Base-by-base conservation (phyloP, 2,888 invertebrate species). In the Chaitophorus viminalis region DNA sequence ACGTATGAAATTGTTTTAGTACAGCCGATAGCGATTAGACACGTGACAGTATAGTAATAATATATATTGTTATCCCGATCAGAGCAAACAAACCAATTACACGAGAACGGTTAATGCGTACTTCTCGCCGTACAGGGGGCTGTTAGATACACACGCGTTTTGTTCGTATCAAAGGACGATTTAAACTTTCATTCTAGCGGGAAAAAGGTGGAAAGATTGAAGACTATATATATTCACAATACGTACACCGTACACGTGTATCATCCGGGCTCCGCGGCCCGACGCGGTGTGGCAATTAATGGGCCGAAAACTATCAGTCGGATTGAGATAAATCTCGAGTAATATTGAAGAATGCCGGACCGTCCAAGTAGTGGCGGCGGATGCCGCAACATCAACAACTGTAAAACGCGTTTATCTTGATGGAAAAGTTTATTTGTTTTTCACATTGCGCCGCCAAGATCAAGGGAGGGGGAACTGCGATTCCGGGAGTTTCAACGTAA, bases 341-440 rank as follows among this genome's bases (percentile, higher is more conserved):
- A 68, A 81, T 81, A 79, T 79, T 65, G 36, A 18, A n/a, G 79
- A 65, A 65, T 65, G 79, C 25, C 25, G 25, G 6, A 36, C 36
- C 36, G 6, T 36, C 36, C 36, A 6, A 5, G 6, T 0, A 33
- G 36, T 5, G 9, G 8, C 4, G 39, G 39, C 9, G 1, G 79
- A 31, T 25, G 81, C 60, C 36, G n/a, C 17, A 25, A 29, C 81
- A 46, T 21, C 68, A 29, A 70, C 81, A 31, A 21, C 31, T 39
- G 46, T 25, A 11, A 25, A 8, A 29, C 18, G 68, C 11, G 68
- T 81, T 81, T 68, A 68, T 70, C 68, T 68, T 70, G 70, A 81
- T 46, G 70, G 81, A 81, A 81, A 81, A 70, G 81, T 81, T 70
- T 81, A 81, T 81, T 70, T 70, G 68, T 81, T 81, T 81, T 81